These are phyloP conservation scores for Sinocyclocheilus grahami DNA, from an alignment of 2,113 vertebrate genomes.

Conservation along the genomic window DNA sequence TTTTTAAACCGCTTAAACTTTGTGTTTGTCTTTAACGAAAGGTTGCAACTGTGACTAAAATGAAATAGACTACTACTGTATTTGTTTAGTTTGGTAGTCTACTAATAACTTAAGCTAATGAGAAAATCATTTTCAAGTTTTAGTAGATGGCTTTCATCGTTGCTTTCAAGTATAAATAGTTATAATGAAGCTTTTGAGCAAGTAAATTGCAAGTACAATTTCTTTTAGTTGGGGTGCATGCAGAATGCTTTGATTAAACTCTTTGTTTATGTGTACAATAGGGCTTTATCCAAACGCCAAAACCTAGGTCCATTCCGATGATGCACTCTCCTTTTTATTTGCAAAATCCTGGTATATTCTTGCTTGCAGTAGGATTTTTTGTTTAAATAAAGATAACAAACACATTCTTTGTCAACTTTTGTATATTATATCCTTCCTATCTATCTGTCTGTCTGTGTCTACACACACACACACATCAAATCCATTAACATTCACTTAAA, in stretches of 20 bases:
- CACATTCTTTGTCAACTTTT: not conserved
- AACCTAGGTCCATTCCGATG: conserved; percentile 27
- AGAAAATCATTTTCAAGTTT: conserved; percentile 18
- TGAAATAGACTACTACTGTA: conserved; percentile 42
- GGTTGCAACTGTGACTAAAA: conserved; percentile 46
- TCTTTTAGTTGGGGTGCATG: conserved; percentile 44
- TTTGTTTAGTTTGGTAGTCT: conserved; percentile 38
- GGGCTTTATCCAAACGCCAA: conserved; percentile 31
- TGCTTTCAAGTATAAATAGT: conserved; percentile 28
- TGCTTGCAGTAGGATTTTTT: conserved; percentile 50
- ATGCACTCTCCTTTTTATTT: conserved; percentile 40
- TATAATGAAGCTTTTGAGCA: conserved; percentile 13
- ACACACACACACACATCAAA: too few relatives aligned
- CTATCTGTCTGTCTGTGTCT: not conserved
- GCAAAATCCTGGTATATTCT: conserved; percentile 24
- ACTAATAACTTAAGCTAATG: conserved; percentile 18
- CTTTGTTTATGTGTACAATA: conserved; percentile 39
- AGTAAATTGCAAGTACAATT: conserved; percentile 24
- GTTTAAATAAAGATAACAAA: conserved; percentile 50
- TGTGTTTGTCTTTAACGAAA: conserved; percentile 41
- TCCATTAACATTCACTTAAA: too few relatives aligned
- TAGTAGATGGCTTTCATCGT: conserved; percentile 35
- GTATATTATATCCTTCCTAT: too few relatives aligned
- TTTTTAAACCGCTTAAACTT: conserved; percentile 4
- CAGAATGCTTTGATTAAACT: conserved; percentile 36